Percentiles rank a stretch among this genome's conserved stretches.
These are phyloP conservation scores for Chlorops oryzae DNA, from an alignment of 1,140 invertebrate species.

Conservation along the genomic window DNA sequence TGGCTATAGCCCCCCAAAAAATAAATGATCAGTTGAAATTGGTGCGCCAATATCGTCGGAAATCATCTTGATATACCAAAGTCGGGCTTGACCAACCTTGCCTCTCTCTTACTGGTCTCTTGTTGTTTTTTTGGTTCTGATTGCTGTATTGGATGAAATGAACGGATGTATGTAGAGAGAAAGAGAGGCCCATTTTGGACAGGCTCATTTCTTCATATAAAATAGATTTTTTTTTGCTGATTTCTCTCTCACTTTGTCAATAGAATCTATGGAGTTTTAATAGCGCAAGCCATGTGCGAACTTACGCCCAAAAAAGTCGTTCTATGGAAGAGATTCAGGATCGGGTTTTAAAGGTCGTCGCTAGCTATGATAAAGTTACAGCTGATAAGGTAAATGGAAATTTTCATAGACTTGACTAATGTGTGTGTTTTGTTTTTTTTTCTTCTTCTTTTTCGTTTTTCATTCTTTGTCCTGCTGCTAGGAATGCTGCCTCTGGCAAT, in stretches of 20 bases:
- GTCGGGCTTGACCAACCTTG: no score
- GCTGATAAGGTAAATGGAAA: constrained; percentile 74
- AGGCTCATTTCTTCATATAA: neutral
- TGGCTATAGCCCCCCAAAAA: no score
- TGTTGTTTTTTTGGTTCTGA: neutral
- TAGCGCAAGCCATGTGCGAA: constrained; percentile 14
- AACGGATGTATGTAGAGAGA: neutral
- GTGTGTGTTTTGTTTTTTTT: constrained; percentile 29
- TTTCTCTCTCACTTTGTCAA: neutral
- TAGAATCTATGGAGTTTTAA: neutral
- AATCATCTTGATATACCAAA: no score
- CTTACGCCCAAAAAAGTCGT: constrained; percentile 35
- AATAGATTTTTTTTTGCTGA: neutral
- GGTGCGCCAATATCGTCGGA: no score
- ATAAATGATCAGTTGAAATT: no score
- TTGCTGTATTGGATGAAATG: neutral
- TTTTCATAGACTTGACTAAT: constrained; percentile 43
- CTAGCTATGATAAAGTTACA: constrained; percentile 72
- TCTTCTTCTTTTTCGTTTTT: constrained; percentile 20
- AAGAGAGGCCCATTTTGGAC: neutral
- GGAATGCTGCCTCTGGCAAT: constrained; percentile 42
- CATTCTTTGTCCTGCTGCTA: constrained; percentile 16
- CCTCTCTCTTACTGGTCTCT: no score
- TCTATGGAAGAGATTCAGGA: constrained; percentile 58
- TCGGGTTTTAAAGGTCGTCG: constrained; percentile 70